Evolutionary conservation across 2,888 invertebrate genomes (phyloP), one percentile per base, ranked within the genome.

Genomic region (Theodoxus fluviatilis): DNA sequence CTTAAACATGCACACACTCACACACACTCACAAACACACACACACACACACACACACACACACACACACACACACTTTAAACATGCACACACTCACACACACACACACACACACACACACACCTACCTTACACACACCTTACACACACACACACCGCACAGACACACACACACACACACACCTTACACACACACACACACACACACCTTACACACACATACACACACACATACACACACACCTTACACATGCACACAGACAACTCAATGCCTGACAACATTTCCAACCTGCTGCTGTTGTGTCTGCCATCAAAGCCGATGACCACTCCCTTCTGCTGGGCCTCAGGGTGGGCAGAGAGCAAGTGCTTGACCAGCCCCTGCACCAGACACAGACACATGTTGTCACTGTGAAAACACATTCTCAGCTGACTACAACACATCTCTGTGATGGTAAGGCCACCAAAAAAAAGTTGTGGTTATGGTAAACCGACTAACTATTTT

Each of bases 221-320:
- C 52, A 49, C n/a, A 35, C 18, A 52, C 15, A 25, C 28, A 64
- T 9, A 63, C 63, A 31, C 31, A 9, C 47, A 49, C 12, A 61
- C 22, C 38, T 3, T 18, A 31, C 25, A 40, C 7, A 67, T 33
- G 31, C 22, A 12, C 3, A 22, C 37, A 35, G 65, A n/a, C 35
- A 40, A 33, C 28, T 47, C 15, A 28, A 38, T 2, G 67, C 38
- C 18, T 40, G 22, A 18, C 22, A 35, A 35, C 22, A 33, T 47
- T 38, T 49, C 74, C 83, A 87, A 96, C 93, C 94, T 92, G 87
- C 91, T 91, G 84, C 97, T 97, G 81, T 97, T 94, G 84, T 98
- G 90, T 77, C 98, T 90, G 1, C 95, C 97, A 89, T 98, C 98
- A 84, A 92, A 96, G 0, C 98, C 98, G 72, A 98, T 89, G 0